These are phyloP conservation scores for Seriola quinqueradiata DNA, from an alignment of 2,113 vertebrate genomes.

Conservation along the genomic window DNA sequence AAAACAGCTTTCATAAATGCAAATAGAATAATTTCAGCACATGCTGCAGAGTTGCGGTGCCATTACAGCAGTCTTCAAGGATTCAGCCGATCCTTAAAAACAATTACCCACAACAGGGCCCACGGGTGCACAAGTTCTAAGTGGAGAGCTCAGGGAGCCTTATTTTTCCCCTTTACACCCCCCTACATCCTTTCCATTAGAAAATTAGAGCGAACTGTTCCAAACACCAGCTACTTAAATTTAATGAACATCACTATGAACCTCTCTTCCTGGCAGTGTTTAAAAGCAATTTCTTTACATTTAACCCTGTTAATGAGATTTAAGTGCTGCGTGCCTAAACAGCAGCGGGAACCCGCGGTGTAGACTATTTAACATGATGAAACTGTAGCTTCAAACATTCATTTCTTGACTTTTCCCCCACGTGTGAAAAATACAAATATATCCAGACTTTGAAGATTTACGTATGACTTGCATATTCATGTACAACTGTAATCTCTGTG, in stretches of 20 bases:
- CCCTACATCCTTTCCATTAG: not conserved
- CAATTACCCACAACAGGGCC: slow-evolving; percentile 62
- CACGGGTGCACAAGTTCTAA: slow-evolving; percentile 48
- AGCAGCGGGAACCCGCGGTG: not conserved
- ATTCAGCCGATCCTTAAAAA: slow-evolving; percentile 57
- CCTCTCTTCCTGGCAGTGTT: not conserved
- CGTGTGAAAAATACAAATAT: not conserved
- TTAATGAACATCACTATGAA: slow-evolving; percentile 28
- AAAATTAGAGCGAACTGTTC: slow-evolving; percentile 3
- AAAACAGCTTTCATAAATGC: slow-evolving; percentile 46
- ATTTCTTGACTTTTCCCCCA: not conserved
- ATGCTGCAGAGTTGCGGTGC: slow-evolving; percentile 21
- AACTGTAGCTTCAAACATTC: not conserved
- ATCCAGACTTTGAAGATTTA: not conserved
- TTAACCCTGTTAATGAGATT: not conserved
- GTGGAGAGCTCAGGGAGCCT: slow-evolving; percentile 55
- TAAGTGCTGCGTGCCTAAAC: not conserved
- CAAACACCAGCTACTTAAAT: not conserved
- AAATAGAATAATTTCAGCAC: slow-evolving; percentile 53
- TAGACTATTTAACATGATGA: not conserved
- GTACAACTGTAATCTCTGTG: not conserved
- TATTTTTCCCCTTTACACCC: slow-evolving; percentile 20
- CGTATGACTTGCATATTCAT: not conserved
- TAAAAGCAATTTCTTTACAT: slow-evolving; percentile 7
- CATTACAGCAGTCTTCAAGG: slow-evolving; percentile 36